Base-by-base conservation (phyloP, 2,113 vertebrate species). In the Protobothrops mucrosquamatus region DNA sequence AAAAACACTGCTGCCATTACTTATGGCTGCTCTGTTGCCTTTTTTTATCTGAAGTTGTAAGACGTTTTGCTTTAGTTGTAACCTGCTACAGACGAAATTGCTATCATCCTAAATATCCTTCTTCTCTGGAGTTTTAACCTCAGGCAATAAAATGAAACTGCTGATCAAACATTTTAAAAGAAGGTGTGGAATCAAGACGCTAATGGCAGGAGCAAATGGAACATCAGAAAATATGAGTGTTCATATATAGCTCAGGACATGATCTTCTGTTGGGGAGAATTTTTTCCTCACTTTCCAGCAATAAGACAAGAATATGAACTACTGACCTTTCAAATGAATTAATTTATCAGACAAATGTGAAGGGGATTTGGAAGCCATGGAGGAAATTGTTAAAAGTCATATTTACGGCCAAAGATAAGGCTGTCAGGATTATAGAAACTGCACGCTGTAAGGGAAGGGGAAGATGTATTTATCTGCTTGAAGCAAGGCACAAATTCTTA, bases 101-200 rank as follows among this genome's bases (percentile, higher is more conserved):
- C 94, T 93, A 87, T 89, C 92, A 87, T 94, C 94, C 89, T 93
- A 96, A 97, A 97, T 91, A 93, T 94, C 93, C 56, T 94, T 94
- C 43, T 94, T 93, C 93, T 95, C 89, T 94, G 94, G 0, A 94
- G 93, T 93, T 94, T 95, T 93, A 89, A 87, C 85, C 94, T 92
- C 92, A 57, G 61, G 89, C 95, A 96, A 96, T 97, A 96, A 96
- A 96, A 94, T 43, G 92, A 95, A 97, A 96, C 93, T 93, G 95
- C 96, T 95, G 94, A 96, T 95, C 94, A 74, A 92, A 85, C 52
- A 29, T 92, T 90, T 90, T 69, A 51, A 86, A 74, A 88, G 85
- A 93, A 64, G 59, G 91, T 89, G 90, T 95, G 94, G 91, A 93
- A 92, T 92, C 85, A 94, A 93, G 94, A 94, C 93, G 93, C 88